Evolutionary conservation across 1,140 invertebrate genomes (phyloP).

Genomic region (Chlorops oryzae): DNA sequence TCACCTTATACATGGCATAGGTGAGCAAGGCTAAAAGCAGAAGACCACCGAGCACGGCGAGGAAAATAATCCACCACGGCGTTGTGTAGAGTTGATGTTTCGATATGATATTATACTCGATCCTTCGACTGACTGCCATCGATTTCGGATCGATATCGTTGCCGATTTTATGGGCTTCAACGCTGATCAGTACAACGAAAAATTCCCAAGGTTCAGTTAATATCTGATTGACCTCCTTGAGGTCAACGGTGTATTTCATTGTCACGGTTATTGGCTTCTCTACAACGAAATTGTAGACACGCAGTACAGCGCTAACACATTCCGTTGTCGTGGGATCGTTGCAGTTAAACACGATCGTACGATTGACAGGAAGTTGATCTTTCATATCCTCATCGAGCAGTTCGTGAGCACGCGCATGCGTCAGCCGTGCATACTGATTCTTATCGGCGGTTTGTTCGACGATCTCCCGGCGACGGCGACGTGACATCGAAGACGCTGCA

Average conservation of each 20-base stretch:
- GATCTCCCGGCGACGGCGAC: constrained; percentile 26
- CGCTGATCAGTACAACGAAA: constrained; percentile 34
- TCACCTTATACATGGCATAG: constrained; percentile 39
- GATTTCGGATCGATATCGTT: constrained; percentile 22
- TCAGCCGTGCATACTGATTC: constrained; percentile 40
- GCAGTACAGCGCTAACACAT: constrained; percentile 36
- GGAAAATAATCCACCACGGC: constrained; percentile 37
- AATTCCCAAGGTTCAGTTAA: constrained; percentile 43
- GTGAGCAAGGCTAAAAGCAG: constrained; percentile 30
- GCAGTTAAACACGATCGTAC: constrained; percentile 46
- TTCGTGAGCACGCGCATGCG: constrained; percentile 33
- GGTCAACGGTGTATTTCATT: constrained; percentile 36
- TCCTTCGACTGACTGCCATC: constrained; percentile 24
- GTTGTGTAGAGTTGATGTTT: constrained; percentile 28
- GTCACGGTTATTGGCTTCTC: constrained; percentile 34
- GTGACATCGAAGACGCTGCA: constrained; percentile 27
- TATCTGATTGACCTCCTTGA: constrained; percentile 40
- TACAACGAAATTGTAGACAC: constrained; percentile 34
- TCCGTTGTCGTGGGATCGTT: constrained; percentile 32
- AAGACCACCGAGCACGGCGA: constrained; percentile 35
- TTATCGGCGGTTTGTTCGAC: constrained; percentile 31
- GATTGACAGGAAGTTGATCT: constrained; percentile 36
- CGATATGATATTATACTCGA: constrained; percentile 41
- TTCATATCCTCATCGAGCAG: constrained; percentile 39
- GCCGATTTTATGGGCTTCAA: constrained; percentile 30